These are phyloP conservation scores for Amphilophus citrinellus DNA, from an alignment of 2,113 vertebrate genomes.

Conservation along the genomic window DNA sequence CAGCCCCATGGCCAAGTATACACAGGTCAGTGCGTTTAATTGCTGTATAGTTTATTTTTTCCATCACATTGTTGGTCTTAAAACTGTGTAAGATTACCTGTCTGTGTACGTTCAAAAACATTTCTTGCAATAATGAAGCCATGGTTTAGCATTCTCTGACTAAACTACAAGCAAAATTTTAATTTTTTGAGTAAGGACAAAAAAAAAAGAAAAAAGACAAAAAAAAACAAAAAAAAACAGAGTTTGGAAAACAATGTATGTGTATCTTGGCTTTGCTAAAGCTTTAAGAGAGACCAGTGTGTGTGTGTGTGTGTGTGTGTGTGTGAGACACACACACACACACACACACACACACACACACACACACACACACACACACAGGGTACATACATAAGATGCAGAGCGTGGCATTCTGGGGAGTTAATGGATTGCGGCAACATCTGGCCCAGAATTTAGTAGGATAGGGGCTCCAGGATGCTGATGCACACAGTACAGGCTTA, in stretches of 20 bases:
- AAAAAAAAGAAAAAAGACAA: too few species aligned
- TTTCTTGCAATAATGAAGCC: neutral
- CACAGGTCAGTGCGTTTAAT: constrained; percentile 73
- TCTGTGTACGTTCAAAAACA: neutral
- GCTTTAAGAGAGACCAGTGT: constrained; percentile 10
- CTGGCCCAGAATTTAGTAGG: constrained; percentile 57
- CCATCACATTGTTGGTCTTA: neutral
- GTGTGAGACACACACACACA: neutral
- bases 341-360: constrained; percentile 6
- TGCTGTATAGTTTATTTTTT: neutral
- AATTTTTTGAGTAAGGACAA: neutral
- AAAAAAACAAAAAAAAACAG: too few species aligned
- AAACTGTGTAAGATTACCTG: neutral
- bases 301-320: too few species aligned
- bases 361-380: constrained; percentile 6
- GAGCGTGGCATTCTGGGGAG: constrained; percentile 74
- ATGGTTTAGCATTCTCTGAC: neutral
- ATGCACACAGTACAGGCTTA: neutral
- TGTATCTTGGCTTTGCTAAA: constrained; percentile 34
- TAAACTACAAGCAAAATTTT: neutral
- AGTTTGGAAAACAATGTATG: neutral
- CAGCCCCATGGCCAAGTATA: constrained; percentile 77
- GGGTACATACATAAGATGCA: constrained; percentile 52
- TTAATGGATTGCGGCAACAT: constrained; percentile 75
- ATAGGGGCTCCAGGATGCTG: constrained; percentile 20